These are phyloP conservation scores for Lamprologus callipterus DNA, from an alignment of 2,113 vertebrate genomes.

Conservation along the genomic window DNA sequence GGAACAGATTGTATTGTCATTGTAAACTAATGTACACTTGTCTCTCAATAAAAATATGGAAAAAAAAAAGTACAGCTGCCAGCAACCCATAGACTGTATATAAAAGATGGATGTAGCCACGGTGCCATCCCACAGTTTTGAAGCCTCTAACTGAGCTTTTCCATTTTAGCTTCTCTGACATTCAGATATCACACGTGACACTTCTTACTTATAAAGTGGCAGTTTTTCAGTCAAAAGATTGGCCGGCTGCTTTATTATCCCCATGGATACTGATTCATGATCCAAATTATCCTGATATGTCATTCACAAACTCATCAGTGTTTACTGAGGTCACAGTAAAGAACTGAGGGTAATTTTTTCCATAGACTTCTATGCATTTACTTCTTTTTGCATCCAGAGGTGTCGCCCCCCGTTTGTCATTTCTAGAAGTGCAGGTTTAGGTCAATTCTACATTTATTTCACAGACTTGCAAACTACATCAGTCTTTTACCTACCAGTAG, in stretches of 20 bases:
- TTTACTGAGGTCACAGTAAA: not conserved
- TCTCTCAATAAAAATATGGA: too few species aligned
- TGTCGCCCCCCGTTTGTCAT: not conserved
- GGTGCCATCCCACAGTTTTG: too few species aligned
- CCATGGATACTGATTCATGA: not conserved
- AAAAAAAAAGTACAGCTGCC: not conserved
- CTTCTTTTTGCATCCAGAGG: not conserved
- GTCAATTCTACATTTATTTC: not conserved
- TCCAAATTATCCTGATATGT: not conserved
- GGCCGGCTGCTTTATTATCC: not conserved
- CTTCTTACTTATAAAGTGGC: not conserved
- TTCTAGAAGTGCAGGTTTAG: not conserved
- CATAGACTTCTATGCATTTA: not conserved
- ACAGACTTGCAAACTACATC: not conserved
- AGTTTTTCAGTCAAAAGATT: not conserved
- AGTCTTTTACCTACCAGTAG: not conserved
- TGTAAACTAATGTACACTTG: too few species aligned
- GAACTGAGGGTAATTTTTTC: not conserved
- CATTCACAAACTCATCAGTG: not conserved
- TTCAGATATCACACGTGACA: too few species aligned
- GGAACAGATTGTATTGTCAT: too few species aligned
- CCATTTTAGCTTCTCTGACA: too few species aligned
- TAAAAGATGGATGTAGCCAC: accelerated
- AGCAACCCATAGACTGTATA: too few species aligned
- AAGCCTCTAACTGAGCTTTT: too few species aligned